Base-by-base conservation (phyloP, 2,888 invertebrate genomes). In the Serrognathus titanus region DNA sequence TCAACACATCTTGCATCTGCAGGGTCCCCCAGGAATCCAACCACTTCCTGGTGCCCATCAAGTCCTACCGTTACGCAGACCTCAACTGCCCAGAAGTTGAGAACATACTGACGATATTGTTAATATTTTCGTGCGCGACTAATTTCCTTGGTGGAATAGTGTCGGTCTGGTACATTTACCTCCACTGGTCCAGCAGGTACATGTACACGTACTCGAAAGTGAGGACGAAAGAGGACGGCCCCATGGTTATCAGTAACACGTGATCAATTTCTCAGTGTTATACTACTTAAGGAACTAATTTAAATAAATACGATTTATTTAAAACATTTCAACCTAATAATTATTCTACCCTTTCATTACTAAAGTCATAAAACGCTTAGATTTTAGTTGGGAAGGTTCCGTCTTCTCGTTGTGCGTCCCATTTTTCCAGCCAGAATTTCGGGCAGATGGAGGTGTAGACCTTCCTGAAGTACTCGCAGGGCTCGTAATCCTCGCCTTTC, bases 401-500 rank as follows among this genome's bases (percentile, higher is more conserved):
- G 61, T 85, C 85, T 2, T 82, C 85, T 62, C 88, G 79, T 79
- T 95, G 94, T 31, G 81, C 82, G 74, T 94, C 85, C 95, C 95
- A 97, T 71, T 88, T 93, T 69, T 94, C 92, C 47, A 88, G 79
- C 96, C 96, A 96, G 53, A 83, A 83, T 66, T 85, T 85, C 69
- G 97, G 97, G 78, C 97, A 97, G 58, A 97, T 80, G 0, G 90
- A 83, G 57, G 75, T 79, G 81, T 86, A 96, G 8, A 87, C 89
- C 67, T 86, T 86, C 77, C 90, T 85, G 84, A 96, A 97, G 80
- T 95, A 97, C 61, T 90, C 81, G 82, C 97, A 97, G 2, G 95
- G 90, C 63, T 88, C 88, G 78, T 92, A 94, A 41, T 86, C 84
- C 68, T 88, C 85, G n/a, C 95, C 94, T 69, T 93, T 92, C 51